These are phyloP conservation scores for Rhinopomastus cyanomelas DNA, from an alignment of 2,113 vertebrate genomes.

Conservation along the genomic window DNA sequence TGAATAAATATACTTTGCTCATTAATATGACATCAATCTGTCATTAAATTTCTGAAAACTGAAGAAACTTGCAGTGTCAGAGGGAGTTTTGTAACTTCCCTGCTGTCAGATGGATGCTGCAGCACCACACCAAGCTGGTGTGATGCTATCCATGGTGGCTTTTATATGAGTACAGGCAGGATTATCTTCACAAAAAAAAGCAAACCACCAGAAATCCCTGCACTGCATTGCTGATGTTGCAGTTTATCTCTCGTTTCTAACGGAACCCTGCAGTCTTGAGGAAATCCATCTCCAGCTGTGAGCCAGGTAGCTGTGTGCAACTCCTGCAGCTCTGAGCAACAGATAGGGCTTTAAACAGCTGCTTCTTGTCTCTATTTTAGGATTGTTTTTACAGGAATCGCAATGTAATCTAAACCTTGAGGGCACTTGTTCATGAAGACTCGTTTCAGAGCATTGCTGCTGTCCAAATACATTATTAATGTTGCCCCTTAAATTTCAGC, in stretches of 20 bases:
- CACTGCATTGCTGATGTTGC: background rate
- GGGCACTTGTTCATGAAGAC: background rate
- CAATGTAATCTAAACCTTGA: background rate
- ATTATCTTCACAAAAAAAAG: background rate
- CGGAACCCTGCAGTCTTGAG: background rate
- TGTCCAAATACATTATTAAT: background rate
- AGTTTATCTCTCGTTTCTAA: background rate
- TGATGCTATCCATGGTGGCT: background rate
- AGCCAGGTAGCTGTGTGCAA: background rate
- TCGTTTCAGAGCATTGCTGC: background rate
- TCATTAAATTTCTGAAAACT: background rate
- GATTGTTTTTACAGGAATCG: background rate
- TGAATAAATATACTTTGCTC: background rate
- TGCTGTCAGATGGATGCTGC: background rate
- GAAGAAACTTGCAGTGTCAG: background rate
- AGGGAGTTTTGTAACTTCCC: background rate
- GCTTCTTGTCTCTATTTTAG: background rate
- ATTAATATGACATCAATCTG: fast-evolving
- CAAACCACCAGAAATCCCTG: background rate
- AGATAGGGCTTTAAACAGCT: background rate
- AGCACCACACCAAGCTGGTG: background rate
- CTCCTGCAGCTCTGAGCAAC: background rate
- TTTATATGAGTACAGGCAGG: background rate
- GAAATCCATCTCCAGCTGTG: background rate
- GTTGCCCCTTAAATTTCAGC: background rate